Evolutionary conservation across 1,140 invertebrate genomes (phyloP).

Genomic region (Aphis craccivora): DNA sequence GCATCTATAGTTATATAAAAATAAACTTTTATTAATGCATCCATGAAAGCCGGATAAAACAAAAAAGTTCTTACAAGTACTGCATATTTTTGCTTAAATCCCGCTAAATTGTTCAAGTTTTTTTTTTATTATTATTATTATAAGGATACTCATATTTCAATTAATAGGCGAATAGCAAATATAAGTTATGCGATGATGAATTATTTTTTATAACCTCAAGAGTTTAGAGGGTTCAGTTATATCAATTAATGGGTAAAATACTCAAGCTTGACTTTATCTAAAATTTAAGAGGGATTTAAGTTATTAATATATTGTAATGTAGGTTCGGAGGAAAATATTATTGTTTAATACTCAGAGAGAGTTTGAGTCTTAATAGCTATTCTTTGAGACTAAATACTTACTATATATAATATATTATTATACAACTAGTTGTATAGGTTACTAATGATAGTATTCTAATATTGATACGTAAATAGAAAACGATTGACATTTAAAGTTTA

Average conservation of each 20-base stretch:
- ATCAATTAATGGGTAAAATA: not conserved
- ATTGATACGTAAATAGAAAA: not conserved
- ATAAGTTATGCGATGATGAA: not conserved
- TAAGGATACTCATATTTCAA: not conserved
- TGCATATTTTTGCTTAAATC: not conserved
- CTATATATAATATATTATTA: not conserved
- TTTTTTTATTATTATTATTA: not conserved
- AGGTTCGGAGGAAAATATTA: not conserved
- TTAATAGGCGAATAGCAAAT: not conserved
- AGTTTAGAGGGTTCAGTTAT: not conserved
- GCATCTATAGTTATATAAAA: not conserved
- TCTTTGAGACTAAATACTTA: not conserved
- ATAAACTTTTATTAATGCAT: not conserved
- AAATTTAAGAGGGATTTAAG: not conserved
- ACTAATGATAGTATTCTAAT: not conserved
- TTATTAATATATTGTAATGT: not conserved
- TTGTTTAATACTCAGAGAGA: not conserved
- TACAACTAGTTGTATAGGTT: not conserved
- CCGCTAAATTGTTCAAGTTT: not conserved
- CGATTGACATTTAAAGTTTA: not conserved
- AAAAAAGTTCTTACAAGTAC: not conserved
- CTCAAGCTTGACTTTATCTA: not conserved
- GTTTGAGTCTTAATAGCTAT: too few species aligned
- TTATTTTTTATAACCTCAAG: not conserved
- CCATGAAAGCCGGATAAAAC: not conserved